These are phyloP conservation scores for Morone chrysops DNA, from an alignment of 2,113 vertebrate species.

Conservation along the genomic window DNA sequence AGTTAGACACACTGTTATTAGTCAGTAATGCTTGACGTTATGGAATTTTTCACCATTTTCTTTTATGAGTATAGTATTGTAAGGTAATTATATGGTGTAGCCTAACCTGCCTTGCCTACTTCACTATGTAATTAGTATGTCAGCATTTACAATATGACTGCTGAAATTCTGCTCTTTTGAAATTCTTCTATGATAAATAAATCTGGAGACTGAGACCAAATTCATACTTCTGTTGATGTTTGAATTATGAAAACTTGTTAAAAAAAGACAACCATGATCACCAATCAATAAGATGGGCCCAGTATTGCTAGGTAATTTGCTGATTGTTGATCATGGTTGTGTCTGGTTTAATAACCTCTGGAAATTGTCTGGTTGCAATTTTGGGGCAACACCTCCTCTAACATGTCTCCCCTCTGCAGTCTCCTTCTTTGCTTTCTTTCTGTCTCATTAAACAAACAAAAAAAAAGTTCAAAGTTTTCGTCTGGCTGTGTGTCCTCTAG, in stretches of 20 bases:
- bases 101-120: neutral
- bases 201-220: neutral
- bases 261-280: neutral
- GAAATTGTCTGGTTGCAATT: neutral
- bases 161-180: neutral
- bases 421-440: neutral
- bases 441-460: conserved; percentile 6
- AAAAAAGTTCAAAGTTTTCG: neutral
- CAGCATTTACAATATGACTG: neutral
- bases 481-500: conserved; percentile 6
- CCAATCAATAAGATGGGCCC: neutral
- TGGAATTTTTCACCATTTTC: neutral
- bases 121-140: neutral
- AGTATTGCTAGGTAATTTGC: neutral
- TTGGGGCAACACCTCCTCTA: neutral
- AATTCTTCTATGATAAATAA: neutral
- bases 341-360: neutral
- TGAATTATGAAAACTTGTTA: neutral
- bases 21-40: neutral
- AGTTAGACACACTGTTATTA: neutral
- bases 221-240: neutral
- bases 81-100: neutral
- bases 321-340: neutral
- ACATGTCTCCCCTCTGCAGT: neutral
- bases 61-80: neutral